These are phyloP conservation scores for Drosophila anomalata DNA, from an alignment of 2,888 invertebrate genomes.

Conservation along the genomic window DNA sequence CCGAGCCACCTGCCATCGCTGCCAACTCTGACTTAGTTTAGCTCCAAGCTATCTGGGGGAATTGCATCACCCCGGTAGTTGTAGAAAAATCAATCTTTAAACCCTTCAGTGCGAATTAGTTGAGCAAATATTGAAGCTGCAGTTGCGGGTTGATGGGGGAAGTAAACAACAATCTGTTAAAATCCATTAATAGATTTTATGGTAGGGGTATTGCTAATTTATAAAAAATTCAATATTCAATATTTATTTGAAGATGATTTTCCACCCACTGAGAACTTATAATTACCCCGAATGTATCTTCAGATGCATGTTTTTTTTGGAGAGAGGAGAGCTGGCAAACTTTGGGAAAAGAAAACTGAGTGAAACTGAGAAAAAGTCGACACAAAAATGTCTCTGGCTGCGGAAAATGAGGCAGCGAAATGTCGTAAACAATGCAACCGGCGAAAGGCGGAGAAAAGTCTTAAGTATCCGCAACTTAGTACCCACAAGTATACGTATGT, in stretches of 20 bases:
- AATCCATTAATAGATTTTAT: no score
- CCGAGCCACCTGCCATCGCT: conserved; percentile 8
- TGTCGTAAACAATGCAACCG: conserved; percentile 76
- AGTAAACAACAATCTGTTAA: conserved; percentile 36
- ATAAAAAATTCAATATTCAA: background rate
- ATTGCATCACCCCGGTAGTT: conserved; percentile 66
- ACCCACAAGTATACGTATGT: conserved; percentile 24
- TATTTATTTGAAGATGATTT: background rate
- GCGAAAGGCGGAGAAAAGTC: conserved; percentile 75
- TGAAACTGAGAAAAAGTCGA: conserved; percentile 77
- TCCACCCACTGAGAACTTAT: background rate
- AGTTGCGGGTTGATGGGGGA: conserved; percentile 53
- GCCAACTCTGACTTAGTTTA: background rate
- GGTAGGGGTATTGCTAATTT: background rate
- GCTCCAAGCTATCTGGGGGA: background rate
- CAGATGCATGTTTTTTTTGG: conserved; percentile 41
- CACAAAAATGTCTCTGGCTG: conserved; percentile 74
- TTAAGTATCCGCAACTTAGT: conserved; percentile 38
- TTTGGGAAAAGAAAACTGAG: conserved; percentile 67
- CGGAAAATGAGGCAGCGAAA: conserved; percentile 75
- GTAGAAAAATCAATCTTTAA: conserved; percentile 15
- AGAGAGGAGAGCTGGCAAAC: background rate
- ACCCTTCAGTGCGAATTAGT: conserved; percentile 59
- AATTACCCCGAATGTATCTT: conserved; percentile 24
- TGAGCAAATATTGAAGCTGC: conserved; percentile 68